Conservation (phyloP, 2,888 invertebrate species). For the Caenorhabditis sinica region DNA sequence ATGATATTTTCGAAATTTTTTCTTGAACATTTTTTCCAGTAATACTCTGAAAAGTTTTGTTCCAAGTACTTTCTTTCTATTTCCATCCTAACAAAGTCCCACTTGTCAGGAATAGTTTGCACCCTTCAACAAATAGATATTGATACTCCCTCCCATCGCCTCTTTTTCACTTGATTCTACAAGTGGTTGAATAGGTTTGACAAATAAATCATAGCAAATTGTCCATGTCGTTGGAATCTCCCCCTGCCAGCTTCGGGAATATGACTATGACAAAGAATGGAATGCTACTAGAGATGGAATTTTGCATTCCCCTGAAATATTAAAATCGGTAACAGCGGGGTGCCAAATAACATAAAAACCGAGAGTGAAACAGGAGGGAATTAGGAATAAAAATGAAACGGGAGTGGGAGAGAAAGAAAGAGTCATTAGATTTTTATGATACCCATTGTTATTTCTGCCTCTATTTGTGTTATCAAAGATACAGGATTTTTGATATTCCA, state of each 20-base stretch:
- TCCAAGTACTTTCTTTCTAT: conserved; percentile 4
- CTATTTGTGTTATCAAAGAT: neutral
- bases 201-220: conserved; percentile 61
- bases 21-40: neutral
- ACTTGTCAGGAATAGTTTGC: conserved; percentile 38
- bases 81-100: conserved; percentile 22
- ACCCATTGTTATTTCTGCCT: conserved; percentile 27
- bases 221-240: conserved; percentile 36
- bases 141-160: conserved; percentile 29
- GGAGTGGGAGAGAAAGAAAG: neutral
- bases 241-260: conserved; percentile 8
- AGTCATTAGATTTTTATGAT: conserved; percentile 28
- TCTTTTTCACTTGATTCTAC: conserved; percentile 40
- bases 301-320: neutral
- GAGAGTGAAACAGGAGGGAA: conserved; percentile 2
- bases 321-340: conserved; percentile 39
- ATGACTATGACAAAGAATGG: conserved; percentile 13
- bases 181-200: conserved; percentile 65
- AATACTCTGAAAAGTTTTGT: neutral
- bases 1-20: too few relatives aligned
- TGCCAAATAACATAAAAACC: conserved; percentile 2
- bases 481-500: conserved; percentile 37
- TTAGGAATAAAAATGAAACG: conserved; percentile 21
- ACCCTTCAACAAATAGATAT: conserved; percentile 58
- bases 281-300: conserved; percentile 20